These are phyloP conservation scores for Orthosia incerta DNA, from an alignment of 2,888 invertebrate genomes.

Conservation along the genomic window DNA sequence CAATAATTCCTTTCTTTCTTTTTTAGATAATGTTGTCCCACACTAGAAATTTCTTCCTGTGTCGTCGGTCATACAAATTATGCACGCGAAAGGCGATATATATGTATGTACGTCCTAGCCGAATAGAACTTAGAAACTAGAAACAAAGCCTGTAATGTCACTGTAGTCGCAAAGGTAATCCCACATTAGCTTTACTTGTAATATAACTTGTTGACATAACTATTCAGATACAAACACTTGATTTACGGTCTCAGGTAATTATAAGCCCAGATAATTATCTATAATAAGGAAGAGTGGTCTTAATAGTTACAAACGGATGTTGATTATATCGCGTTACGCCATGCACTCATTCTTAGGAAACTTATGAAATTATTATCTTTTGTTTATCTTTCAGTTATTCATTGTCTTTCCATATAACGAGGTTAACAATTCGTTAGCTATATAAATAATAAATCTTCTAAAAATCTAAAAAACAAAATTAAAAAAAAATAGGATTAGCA, in stretches of 20 bases:
- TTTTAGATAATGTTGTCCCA: too few species aligned
- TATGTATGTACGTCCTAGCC: not conserved
- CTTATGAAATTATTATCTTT: slow-evolving; percentile 33
- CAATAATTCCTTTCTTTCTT: too few species aligned
- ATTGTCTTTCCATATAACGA: slow-evolving; percentile 1
- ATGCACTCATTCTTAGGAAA: slow-evolving; percentile 36
- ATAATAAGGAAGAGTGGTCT: slow-evolving; percentile 51
- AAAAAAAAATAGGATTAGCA: slow-evolving; percentile 5
- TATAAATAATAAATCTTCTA: not conserved
- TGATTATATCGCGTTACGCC: slow-evolving; percentile 35
- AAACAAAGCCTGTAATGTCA: slow-evolving; percentile 19
- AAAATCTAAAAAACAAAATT: too few species aligned
- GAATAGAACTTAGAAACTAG: not conserved
- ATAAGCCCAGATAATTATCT: slow-evolving; percentile 42
- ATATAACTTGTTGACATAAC: slow-evolving; percentile 41
- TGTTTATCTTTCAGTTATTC: slow-evolving; percentile 15
- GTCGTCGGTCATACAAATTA: not conserved
- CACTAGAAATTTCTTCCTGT: too few species aligned
- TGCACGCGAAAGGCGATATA: not conserved
- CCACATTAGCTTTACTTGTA: slow-evolving; percentile 22
- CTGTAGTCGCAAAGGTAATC: slow-evolving; percentile 26
- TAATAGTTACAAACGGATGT: slow-evolving; percentile 56
- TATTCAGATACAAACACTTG: slow-evolving; percentile 32
- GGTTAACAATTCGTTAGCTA: not conserved
- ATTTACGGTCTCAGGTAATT: slow-evolving; percentile 43